Percentiles rank a stretch among this genome's conserved stretches.
phyloP scores from a whole-genome alignment of 2,888 invertebrate genomes.

The Cephus rjabovi region DNA sequence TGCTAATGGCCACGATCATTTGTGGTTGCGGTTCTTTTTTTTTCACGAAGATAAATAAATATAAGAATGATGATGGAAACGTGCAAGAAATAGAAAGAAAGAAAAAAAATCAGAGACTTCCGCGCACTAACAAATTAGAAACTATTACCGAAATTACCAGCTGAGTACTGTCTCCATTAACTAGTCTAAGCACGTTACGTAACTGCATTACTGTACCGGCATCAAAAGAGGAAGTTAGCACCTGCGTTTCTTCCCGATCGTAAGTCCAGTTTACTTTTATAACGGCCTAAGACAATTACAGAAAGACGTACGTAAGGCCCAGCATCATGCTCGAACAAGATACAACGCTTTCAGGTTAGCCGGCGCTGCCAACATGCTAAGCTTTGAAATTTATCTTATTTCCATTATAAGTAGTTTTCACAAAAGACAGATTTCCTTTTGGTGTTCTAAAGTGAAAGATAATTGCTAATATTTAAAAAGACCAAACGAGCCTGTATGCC shows the following conservation, averaged over 20 bases:
- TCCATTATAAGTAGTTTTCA: not conserved
- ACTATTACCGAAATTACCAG: constrained; percentile 4
- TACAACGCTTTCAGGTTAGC: not conserved
- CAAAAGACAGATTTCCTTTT: not conserved
- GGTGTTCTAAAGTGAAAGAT: not conserved
- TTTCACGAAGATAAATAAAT: not conserved
- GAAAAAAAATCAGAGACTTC: not conserved
- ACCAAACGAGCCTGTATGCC: not conserved
- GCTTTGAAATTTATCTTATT: not conserved
- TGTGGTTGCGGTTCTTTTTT: not conserved
- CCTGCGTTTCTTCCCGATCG: constrained; percentile 14
- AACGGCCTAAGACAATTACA: constrained; percentile 44
- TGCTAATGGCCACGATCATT: not conserved
- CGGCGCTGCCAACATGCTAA: not conserved
- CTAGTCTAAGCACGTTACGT: not conserved
- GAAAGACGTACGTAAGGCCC: not conserved
- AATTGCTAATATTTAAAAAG: not conserved
- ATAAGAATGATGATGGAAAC: not conserved
- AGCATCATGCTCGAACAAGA: not conserved
- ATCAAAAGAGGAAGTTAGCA: constrained; percentile 4
- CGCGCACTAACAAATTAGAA: constrained; percentile 1
- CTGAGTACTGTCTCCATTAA: not conserved
- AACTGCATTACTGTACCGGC: not conserved
- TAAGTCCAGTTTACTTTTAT: constrained; percentile 15
- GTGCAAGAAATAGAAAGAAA: not conserved